Conservation (phyloP, 2,797 vertebrate genomes). For the Chloroceryle inda region DNA sequence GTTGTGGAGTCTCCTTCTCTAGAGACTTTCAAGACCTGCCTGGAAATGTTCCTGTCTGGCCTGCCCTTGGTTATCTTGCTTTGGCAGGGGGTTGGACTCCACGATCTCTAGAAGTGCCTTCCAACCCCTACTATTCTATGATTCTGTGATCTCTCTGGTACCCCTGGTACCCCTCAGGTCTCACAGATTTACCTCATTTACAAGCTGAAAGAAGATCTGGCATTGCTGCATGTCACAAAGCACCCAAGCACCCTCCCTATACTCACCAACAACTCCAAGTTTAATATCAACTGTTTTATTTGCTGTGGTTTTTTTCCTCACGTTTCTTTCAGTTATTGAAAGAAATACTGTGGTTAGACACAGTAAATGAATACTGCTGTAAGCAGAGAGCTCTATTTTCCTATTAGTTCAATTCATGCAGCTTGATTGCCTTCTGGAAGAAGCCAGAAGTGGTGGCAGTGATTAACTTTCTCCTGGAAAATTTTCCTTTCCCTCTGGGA, state of each 20-base stretch:
- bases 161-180: not conserved
- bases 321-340: not conserved
- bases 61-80: too few species aligned
- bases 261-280: not conserved
- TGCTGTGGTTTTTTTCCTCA: not conserved
- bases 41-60: too few species aligned
- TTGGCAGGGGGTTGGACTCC: too few species aligned
- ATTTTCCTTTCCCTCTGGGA: not conserved
- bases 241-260: not conserved
- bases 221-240: not conserved
- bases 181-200: not conserved
- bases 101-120: too few species aligned
- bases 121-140: too few species aligned
- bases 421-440: not conserved
- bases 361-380: not conserved
- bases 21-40: too few species aligned
- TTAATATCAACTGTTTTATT: not conserved
- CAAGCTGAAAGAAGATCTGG: not conserved
- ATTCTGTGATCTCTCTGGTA: too few species aligned
- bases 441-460: not conserved
- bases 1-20: too few species aligned
- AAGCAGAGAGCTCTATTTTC: not conserved
- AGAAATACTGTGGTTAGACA: not conserved
- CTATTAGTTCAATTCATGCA: not conserved
- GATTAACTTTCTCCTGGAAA: conserved; percentile 11